Conservation (phyloP, 2,113 vertebrate species). For the Monopterus albus region DNA sequence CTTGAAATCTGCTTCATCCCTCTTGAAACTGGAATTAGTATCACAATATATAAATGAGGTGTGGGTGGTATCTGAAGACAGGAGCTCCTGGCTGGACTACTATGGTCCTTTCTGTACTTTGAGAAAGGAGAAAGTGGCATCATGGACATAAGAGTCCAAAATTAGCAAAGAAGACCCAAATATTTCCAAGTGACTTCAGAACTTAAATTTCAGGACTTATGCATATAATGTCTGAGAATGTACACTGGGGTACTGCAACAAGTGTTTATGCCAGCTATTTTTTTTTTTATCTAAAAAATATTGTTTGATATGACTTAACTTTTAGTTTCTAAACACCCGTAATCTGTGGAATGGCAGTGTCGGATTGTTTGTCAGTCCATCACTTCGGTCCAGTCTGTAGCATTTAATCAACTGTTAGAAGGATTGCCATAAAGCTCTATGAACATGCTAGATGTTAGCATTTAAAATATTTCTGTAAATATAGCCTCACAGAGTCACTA, state of each 20-base stretch:
- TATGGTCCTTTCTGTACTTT: conserved; percentile 11
- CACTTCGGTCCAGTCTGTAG: background rate
- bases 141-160: background rate
- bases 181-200: conserved; percentile 21
- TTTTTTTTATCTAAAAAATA: background rate
- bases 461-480: too few species aligned
- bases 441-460: background rate
- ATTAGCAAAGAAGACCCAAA: background rate
- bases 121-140: background rate
- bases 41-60: conserved; percentile 54
- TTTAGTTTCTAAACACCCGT: background rate
- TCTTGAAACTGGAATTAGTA: conserved; percentile 42
- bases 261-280: background rate
- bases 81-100: conserved; percentile 7
- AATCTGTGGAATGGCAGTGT: background rate
- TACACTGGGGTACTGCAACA: background rate
- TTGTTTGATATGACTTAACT: background rate
- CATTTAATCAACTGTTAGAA: background rate
- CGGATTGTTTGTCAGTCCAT: too few species aligned
- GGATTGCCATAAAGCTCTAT: background rate
- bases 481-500: background rate
- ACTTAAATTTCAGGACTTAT: background rate
- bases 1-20: conserved; percentile 43
- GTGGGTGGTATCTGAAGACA: conserved; percentile 48
- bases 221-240: background rate